Conservation (phyloP, 2,888 invertebrate genomes). For the Epirrita christyi region DNA sequence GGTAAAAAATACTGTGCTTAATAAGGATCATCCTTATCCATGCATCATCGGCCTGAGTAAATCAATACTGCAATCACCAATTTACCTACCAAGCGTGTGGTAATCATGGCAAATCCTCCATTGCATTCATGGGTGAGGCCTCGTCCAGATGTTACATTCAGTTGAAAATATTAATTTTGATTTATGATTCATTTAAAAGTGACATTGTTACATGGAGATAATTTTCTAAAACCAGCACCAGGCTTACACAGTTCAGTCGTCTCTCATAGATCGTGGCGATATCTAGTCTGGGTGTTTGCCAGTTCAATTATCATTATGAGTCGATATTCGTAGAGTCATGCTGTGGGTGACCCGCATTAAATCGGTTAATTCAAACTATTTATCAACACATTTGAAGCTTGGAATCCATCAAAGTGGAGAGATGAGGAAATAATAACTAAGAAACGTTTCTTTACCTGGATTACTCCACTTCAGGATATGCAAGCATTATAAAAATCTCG, state of each 20-base stretch:
- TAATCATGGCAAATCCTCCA: not conserved
- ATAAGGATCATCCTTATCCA: too few relatives aligned
- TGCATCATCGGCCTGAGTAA: not conserved
- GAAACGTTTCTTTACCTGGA: too few relatives aligned
- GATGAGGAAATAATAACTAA: not conserved
- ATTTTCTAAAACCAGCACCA: not conserved
- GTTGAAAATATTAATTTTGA: too few relatives aligned
- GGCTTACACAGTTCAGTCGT: slow-evolving; percentile 17
- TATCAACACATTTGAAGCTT: slow-evolving; percentile 80
- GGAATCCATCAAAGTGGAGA: slow-evolving; percentile 9
- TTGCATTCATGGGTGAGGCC: too few relatives aligned
- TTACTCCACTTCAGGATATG: too few relatives aligned
- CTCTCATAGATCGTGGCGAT: slow-evolving; percentile 76
- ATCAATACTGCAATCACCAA: not conserved
- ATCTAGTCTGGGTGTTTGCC: slow-evolving; percentile 82
- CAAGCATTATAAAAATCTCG: too few relatives aligned
- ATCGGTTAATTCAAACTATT: slow-evolving; percentile 85
- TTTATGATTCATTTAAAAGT: too few relatives aligned
- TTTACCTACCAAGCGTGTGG: too few relatives aligned
- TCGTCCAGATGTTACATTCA: too few relatives aligned
- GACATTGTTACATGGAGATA: slow-evolving; percentile 3
- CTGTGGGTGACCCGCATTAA: slow-evolving; percentile 84
- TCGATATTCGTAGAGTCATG: slow-evolving; percentile 75
- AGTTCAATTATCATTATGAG: slow-evolving; percentile 84
- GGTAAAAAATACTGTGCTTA: too few relatives aligned